Percentiles rank a stretch among this genome's conserved stretches.
phyloP scores from a whole-genome alignment of 2,888 invertebrate species.

The Pseudolycoriella hygida region DNA sequence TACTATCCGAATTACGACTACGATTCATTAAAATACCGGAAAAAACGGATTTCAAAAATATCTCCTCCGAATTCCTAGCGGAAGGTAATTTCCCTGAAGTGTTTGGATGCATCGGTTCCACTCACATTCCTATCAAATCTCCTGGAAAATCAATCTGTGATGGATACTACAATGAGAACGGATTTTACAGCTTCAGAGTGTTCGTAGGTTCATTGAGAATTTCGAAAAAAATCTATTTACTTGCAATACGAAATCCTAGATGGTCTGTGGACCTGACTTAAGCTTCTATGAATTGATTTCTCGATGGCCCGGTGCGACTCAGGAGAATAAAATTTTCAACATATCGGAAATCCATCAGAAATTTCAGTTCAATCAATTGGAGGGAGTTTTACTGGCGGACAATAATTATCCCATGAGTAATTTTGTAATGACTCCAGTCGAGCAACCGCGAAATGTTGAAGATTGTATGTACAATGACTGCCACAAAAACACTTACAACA shows the following conservation, averaged over 20 bases:
- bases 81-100: constrained; percentile 12
- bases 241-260: constrained; percentile 6
- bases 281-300: constrained; percentile 13
- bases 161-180: constrained; percentile 13
- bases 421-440: constrained; percentile 11
- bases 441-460: constrained; percentile 9
- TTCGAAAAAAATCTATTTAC: neutral
- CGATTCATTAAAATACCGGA: constrained; percentile 13
- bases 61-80: constrained; percentile 10
- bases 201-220: neutral
- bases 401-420: constrained; percentile 10
- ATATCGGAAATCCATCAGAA: constrained; percentile 11
- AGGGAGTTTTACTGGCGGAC: constrained; percentile 13
- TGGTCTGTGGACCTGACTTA: constrained; percentile 13
- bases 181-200: constrained; percentile 14
- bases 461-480: constrained; percentile 13
- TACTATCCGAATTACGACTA: constrained; percentile 11
- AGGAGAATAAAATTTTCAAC: constrained; percentile 14
- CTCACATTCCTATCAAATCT: constrained; percentile 13
- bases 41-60: constrained; percentile 8
- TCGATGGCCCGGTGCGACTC: constrained; percentile 12
- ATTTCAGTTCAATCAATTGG: constrained; percentile 10
- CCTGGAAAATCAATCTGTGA: constrained; percentile 10
- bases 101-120: constrained; percentile 13
- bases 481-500: constrained; percentile 11